These are phyloP conservation scores for Hylaeus anthracinus DNA, from an alignment of 1,140 invertebrate genomes.

Conservation along the genomic window DNA sequence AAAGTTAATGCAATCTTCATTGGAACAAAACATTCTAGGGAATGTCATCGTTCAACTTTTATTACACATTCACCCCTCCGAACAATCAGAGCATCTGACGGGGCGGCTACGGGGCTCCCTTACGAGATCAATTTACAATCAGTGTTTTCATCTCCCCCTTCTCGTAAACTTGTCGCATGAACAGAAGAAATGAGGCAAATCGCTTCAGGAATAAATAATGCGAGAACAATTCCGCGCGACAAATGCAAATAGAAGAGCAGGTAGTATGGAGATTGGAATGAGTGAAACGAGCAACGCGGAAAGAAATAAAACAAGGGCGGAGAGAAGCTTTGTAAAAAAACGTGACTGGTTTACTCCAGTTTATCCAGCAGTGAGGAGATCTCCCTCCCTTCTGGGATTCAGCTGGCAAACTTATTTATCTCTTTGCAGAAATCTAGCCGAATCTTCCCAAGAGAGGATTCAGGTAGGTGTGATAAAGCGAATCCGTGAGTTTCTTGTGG, in stretches of 20 bases:
- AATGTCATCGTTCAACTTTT: too few species aligned
- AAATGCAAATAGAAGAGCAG: not conserved
- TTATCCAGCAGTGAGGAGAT: slow-evolving; percentile 27
- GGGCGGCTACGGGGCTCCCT: too few species aligned
- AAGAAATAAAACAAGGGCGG: not conserved
- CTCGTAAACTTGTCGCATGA: too few species aligned
- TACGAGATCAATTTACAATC: not conserved
- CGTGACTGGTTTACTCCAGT: slow-evolving; percentile 48
- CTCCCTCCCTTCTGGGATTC: slow-evolving; percentile 21
- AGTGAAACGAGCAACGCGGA: not conserved
- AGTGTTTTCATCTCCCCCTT: not conserved
- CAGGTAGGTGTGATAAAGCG: slow-evolving; percentile 53
- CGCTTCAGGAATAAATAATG: not conserved
- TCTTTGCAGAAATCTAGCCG: slow-evolving; percentile 54
- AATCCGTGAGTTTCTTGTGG: slow-evolving; percentile 39
- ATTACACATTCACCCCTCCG: too few species aligned
- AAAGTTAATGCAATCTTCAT: too few species aligned
- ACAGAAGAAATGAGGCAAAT: not conserved
- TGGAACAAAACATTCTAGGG: too few species aligned
- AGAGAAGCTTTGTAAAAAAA: slow-evolving; percentile 44
- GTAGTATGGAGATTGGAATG: not conserved
- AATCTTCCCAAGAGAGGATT: slow-evolving; percentile 56
- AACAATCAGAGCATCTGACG: too few species aligned
- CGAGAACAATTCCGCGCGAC: not conserved
- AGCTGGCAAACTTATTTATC: slow-evolving; percentile 60